Conservation (phyloP, 2,888 invertebrate genomes). For the Ormyrus nitidulus region DNA sequence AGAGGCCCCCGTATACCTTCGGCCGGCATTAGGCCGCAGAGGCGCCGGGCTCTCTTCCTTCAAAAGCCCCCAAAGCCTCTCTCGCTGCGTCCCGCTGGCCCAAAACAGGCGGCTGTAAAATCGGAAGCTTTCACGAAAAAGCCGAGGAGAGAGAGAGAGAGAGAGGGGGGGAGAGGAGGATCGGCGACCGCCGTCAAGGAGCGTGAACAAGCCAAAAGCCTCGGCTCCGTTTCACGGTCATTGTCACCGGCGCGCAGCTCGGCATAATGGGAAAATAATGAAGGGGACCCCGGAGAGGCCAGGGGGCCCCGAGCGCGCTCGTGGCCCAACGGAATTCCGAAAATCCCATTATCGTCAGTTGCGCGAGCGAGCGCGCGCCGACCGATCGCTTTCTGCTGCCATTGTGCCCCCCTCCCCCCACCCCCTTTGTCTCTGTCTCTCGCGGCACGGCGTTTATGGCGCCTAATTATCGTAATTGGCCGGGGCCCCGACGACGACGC, state of each 20-base stretch:
- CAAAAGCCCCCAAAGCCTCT: too few species aligned
- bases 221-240: conserved; percentile 50
- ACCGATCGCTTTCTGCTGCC: too few species aligned
- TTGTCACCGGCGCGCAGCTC: conserved; percentile 57
- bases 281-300: conserved; percentile 33
- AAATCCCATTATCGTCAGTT: conserved; percentile 62
- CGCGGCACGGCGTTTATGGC: conserved; percentile 28
- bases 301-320: conserved; percentile 22
- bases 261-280: conserved; percentile 64
- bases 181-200: conserved; percentile 20
- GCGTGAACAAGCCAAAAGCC: neutral
- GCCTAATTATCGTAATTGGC: conserved; percentile 57
- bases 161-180: neutral
- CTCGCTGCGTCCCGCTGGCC: too few species aligned
- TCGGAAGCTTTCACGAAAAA: neutral
- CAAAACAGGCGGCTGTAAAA: too few species aligned
- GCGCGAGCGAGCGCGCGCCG: neutral
- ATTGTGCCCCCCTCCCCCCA: neutral
- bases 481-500: conserved; percentile 3
- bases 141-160: neutral
- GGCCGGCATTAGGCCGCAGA: too few species aligned
- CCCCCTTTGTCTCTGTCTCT: conserved; percentile 17
- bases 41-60: too few species aligned
- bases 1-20: too few species aligned
- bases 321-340: conserved; percentile 56